Base-by-base conservation (phyloP, 2,113 vertebrate genomes). In the Tyrannus savana region DNA sequence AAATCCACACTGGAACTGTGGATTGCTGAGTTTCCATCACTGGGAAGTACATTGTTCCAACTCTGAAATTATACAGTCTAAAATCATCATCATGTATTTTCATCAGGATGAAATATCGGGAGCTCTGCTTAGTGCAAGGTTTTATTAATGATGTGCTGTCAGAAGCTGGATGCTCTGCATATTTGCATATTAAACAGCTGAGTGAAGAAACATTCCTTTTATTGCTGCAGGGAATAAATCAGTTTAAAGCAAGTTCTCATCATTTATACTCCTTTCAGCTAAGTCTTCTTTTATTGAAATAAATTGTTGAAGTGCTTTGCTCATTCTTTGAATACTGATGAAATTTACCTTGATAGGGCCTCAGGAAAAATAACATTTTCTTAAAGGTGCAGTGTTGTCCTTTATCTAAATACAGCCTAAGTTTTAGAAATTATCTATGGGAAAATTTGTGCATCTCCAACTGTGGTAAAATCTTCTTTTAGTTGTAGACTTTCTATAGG, bases 111-210 rank as follows among this genome's bases (percentile, higher is more conserved):
- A 99, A 99, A 99, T 99, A 99, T 99, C 98, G 98, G 98, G 98
- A 98, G 97, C 98, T 98, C 98, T 96, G 98, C 99, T 99, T 98
- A 98, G 98, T 98, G 98, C 98, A 98, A 98, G 98, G 97, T 98
- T 99, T 99, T 99, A 99, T 99, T 99, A 99, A 99, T 99, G 97
- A 97, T 97, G 98, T 98, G 98, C 99, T 99, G 99, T 99, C 99
- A 99, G 98, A 97, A 98, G 98, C 98, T 98, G 98, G 99, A 99
- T 99, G 99, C 99, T 99, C 99, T 99, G 99, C 99, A 99, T 99
- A 99, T 99, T 99, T 98, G 99, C 99, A 99, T 99, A 99, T 99
- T 99, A 99, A 99, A 99, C 98, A 99, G 99, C 98, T 98, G 97
- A 98, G 98, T 98, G 98, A 98, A 98, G 98, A 98, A 98, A 98